phyloP scores from a whole-genome alignment of 1,140 invertebrate species.

The Lucilia sericata region DNA sequence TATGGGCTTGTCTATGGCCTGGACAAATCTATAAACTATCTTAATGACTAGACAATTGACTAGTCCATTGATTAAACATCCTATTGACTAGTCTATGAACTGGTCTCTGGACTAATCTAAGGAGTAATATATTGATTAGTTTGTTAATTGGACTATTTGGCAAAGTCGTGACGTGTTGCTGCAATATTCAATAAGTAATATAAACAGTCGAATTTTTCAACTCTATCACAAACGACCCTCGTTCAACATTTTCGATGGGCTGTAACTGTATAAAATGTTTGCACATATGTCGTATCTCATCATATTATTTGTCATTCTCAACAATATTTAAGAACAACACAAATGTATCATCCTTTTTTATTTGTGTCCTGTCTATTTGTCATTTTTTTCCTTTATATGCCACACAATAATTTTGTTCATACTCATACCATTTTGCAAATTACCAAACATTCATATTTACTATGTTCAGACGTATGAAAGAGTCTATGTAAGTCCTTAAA shows the following conservation, averaged over 20 bases:
- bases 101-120: too few species aligned
- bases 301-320: conserved; percentile 64
- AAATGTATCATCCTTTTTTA: not conserved
- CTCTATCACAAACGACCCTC: too few species aligned
- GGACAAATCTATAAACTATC: too few species aligned
- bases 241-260: not conserved
- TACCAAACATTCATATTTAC: not conserved
- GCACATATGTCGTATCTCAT: conserved; percentile 68
- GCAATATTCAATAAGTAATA: too few species aligned
- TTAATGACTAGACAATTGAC: too few species aligned
- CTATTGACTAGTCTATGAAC: too few species aligned
- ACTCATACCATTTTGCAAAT: not conserved
- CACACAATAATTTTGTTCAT: not conserved
- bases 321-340: not conserved
- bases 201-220: too few species aligned
- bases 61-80: too few species aligned
- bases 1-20: too few species aligned
- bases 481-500: not conserved
- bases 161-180: too few species aligned
- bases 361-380: not conserved
- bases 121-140: too few species aligned
- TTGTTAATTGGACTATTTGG: too few species aligned
- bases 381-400: not conserved
- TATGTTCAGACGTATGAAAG: not conserved
- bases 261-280: conserved; percentile 54